Percentiles rank a stretch among this genome's conserved stretches.
Evolutionary conservation across 2,888 invertebrate genomes (phyloP).

Genomic region (Dermolepida albohirtum): DNA sequence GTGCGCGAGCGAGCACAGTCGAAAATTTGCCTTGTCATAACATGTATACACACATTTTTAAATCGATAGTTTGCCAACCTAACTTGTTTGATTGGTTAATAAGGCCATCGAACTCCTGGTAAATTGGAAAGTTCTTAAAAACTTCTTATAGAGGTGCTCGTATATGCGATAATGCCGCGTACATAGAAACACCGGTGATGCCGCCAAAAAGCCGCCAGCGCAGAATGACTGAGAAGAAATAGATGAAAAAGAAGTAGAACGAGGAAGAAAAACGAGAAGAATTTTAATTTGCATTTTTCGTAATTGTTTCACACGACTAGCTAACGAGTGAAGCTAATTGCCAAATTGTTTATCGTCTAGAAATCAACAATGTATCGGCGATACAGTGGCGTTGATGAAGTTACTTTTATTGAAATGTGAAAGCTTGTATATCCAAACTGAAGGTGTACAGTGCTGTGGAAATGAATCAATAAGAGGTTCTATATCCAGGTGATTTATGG

Average conservation of each 20-base stretch:
- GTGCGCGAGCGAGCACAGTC: conserved; percentile 9
- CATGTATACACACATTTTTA: conserved; percentile 16
- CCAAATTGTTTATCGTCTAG: conserved; percentile 7
- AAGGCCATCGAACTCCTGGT: conserved; percentile 30
- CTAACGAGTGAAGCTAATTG: conserved; percentile 23
- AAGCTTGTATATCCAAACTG: too few species aligned
- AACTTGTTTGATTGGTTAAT: conserved; percentile 25
- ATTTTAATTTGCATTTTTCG: conserved; percentile 33
- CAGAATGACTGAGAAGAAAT: neutral
- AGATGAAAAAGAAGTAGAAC: neutral
- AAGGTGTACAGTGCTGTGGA: too few species aligned
- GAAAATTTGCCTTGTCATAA: conserved; percentile 22
- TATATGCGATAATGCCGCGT: neutral
- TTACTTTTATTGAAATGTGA: too few species aligned
- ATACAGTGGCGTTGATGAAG: neutral
- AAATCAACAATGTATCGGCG: neutral
- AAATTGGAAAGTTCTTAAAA: conserved; percentile 32
- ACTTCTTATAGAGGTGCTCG: conserved; percentile 3
- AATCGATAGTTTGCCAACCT: conserved; percentile 17
- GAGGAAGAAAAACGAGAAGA: conserved; percentile 18
- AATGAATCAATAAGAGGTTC: too few species aligned
- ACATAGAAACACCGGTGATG: conserved; percentile 1
- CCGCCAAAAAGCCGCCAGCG: conserved; percentile 21
- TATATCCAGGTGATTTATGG: too few species aligned
- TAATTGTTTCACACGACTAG: conserved; percentile 25